Evolutionary conservation across 2,113 vertebrate species (phyloP), one percentile per base, ranked within the genome.

Genomic region (Cygnus atratus): DNA sequence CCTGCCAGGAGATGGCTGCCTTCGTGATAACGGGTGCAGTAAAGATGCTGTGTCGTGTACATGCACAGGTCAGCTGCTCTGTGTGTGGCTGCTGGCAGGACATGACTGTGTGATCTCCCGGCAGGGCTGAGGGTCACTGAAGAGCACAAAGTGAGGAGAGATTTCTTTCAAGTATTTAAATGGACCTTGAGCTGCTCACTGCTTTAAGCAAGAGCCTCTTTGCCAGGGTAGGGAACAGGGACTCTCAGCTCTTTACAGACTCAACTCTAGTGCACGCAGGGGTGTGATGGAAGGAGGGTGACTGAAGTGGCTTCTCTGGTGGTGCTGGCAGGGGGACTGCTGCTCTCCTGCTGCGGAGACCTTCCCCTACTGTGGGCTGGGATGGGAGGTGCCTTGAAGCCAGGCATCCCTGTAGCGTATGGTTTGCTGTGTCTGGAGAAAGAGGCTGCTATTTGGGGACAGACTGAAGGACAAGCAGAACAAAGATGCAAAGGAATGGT

Each of bases 21-120:
- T 55, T 24, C 26, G 22, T n/a, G 62, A 26, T 65, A n/a, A 54
- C 0, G 0, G 1, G 5, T 50, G 44, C 33, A 39, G 2, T 46
- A 33, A 65, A 39, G 25, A 9, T 43, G 22, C 21, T 83, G 22
- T 68, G 79, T 59, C 43, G 28, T 28, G 66, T 63, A 44, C 54
- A n/a, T 43, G 21, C 31, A 37, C 54, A 63, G 3, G 12, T 41
- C 48, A 55, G 10, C 3, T 31, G 39, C 31, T 58, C 19, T 33
- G 31, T 11, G 29, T 0, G 0, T 48, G 57, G 25, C 68, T 88
- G 84, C 43, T 63, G 67, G 48, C 43, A 87, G 83, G 72, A 57
- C 35, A 35, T 4, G 18, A 19, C 28, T 33, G 11, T 1, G 1
- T 54, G n/a, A 41, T 54, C 68, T 48, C 33, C 3, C 16, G 7